phyloP scores from a whole-genome alignment of 2,888 invertebrate species.

The Eremobia ochroleuca region DNA sequence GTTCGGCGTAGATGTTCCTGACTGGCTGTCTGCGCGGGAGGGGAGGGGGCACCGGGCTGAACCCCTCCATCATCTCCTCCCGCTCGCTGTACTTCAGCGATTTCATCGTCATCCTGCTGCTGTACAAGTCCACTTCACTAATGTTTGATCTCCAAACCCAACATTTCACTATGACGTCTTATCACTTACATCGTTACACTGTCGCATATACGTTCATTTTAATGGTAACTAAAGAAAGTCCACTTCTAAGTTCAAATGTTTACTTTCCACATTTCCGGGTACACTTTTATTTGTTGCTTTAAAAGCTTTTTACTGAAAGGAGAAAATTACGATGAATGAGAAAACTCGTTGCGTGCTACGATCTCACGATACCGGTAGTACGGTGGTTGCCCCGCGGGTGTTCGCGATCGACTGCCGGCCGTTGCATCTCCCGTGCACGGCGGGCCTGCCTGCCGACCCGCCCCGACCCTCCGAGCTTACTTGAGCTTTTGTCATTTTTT shows the following conservation, averaged over 20 bases:
- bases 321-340: constrained; percentile 53
- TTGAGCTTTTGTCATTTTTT: constrained; percentile 90
- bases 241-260: constrained; percentile 73
- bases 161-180: constrained; percentile 82
- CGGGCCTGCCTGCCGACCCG: constrained; percentile 59
- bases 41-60: constrained; percentile 92
- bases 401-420: constrained; percentile 82
- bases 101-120: constrained; percentile 91
- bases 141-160: constrained; percentile 75
- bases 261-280: constrained; percentile 68
- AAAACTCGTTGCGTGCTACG: constrained; percentile 42
- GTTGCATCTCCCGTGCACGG: constrained; percentile 66
- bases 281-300: constrained; percentile 51
- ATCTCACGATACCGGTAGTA: constrained; percentile 23
- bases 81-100: constrained; percentile 91
- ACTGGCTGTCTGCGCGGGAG: constrained; percentile 92
- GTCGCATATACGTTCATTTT: constrained; percentile 73
- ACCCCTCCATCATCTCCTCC: constrained; percentile 90
- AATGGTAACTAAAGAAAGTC: constrained; percentile 63
- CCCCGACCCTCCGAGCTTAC: constrained; percentile 86
- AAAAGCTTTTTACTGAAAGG: constrained; percentile 50
- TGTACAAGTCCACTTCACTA: constrained; percentile 85
- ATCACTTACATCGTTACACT: constrained; percentile 87
- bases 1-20: constrained; percentile 93
- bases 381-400: constrained; percentile 63